phyloP scores from a whole-genome alignment of 2,797 vertebrate genomes.

The Tinamus major region DNA sequence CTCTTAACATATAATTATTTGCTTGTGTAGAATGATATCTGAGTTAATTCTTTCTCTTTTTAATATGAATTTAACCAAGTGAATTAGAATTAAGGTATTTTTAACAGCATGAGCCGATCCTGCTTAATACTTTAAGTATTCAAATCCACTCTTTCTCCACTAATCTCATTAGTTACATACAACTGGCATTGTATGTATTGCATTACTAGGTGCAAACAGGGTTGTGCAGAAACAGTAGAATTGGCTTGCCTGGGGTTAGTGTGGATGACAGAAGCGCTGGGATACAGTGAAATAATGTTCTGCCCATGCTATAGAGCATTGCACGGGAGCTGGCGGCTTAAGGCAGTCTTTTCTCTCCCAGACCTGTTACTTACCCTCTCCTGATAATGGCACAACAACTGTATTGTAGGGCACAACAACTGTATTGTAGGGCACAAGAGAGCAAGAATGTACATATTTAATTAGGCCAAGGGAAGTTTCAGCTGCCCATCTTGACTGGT shows the following conservation, averaged over 20 bases:
- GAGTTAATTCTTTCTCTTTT: neutral
- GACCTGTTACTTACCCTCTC: neutral
- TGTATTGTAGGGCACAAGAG: neutral
- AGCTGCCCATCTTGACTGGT: neutral
- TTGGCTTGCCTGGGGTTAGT: neutral
- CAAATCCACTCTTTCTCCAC: neutral
- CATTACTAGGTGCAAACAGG: neutral
- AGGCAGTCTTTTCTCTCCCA: neutral
- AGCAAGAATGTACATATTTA: neutral
- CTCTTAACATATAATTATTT: neutral
- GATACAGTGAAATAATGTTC: neutral
- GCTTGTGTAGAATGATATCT: neutral
- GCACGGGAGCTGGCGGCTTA: neutral
- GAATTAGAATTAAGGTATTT: neutral
- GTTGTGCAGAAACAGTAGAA: neutral
- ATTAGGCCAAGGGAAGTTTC: neutral
- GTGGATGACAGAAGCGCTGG: neutral
- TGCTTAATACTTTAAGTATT: neutral
- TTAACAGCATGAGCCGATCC: neutral
- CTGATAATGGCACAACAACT: neutral
- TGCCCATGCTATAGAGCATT: neutral
- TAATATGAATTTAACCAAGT: neutral
- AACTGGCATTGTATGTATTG: neutral
- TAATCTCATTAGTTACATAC: neutral
- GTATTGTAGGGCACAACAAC: accelerated